phyloP scores from a whole-genome alignment of 2,888 invertebrate species.

The Conchocele bisecta region DNA sequence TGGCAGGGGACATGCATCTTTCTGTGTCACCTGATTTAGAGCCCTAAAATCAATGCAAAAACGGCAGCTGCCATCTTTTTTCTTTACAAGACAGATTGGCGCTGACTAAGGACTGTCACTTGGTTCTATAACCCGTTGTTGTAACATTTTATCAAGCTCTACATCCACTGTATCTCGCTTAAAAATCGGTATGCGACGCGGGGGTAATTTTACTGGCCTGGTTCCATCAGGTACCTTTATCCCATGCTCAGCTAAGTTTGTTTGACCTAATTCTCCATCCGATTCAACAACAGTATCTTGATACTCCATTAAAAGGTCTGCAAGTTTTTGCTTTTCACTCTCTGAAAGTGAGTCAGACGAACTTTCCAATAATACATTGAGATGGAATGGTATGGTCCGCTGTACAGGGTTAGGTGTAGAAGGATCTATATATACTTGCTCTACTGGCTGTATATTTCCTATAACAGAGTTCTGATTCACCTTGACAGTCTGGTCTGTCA shows the following conservation, averaged over 20 bases:
- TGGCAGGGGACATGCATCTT: conserved; percentile 24
- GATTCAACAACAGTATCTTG: conserved; percentile 21
- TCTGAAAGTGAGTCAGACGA: conserved; percentile 9
- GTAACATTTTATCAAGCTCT: conserved; percentile 18
- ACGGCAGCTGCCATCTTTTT: conserved; percentile 1
- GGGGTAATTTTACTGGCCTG: conserved; percentile 17
- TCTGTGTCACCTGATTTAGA: conserved; percentile 2
- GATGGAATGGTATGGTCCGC: conserved; percentile 1
- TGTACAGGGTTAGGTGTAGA: no score
- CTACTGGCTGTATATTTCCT: background rate
- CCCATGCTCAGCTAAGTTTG: conserved; percentile 18
- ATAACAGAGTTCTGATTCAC: background rate
- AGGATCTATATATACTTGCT: background rate
- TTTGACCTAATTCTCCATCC: conserved; percentile 22
- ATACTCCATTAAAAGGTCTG: conserved; percentile 35
- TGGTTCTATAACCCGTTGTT: conserved; percentile 18
- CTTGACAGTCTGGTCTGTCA: background rate
- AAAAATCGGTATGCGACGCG: conserved; percentile 14
- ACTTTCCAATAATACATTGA: conserved; percentile 22
- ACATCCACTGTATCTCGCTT: conserved; percentile 1
- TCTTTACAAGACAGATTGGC: conserved; percentile 24
- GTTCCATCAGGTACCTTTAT: conserved; percentile 15
- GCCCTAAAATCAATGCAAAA: conserved; percentile 13
- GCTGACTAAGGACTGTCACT: conserved; percentile 22
- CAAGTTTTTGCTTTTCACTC: conserved; percentile 17